These are phyloP conservation scores for Allolobophora icterica DNA, from an alignment of 2,888 invertebrate species.

Conservation along the genomic window DNA sequence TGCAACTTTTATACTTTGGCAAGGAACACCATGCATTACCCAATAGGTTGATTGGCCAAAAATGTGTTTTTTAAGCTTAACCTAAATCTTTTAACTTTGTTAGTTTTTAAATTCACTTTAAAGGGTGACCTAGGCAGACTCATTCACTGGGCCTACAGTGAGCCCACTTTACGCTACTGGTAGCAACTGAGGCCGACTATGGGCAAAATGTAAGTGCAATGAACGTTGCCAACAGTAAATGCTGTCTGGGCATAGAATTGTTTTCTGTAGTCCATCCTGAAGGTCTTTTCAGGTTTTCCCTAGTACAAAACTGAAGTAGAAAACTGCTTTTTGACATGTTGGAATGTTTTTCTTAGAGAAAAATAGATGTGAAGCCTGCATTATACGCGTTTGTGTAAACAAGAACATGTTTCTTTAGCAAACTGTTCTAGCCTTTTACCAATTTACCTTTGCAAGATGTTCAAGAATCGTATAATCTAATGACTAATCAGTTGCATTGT, in stretches of 20 bases:
- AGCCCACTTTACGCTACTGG: too few species aligned
- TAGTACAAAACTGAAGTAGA: background rate
- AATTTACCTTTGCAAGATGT: background rate
- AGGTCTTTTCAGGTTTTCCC: background rate
- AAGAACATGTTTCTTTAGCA: background rate
- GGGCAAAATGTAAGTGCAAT: too few species aligned
- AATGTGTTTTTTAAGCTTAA: background rate
- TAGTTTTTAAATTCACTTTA: background rate
- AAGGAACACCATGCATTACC: too few species aligned
- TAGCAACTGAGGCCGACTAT: too few species aligned
- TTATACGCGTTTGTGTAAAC: background rate
- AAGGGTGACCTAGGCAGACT: background rate
- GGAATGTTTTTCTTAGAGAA: background rate
- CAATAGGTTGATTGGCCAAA: background rate
- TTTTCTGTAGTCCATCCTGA: slow-evolving; percentile 6
- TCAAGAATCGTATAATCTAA: background rate
- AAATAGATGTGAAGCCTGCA: background rate
- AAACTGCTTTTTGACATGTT: background rate
- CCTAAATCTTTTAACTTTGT: background rate
- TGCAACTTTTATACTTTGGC: background rate
- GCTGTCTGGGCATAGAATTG: background rate
- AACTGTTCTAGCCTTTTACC: background rate
- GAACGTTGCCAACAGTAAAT: too few species aligned
- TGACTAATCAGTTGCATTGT: background rate
- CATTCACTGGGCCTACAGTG: too few species aligned